A percentile compares a stretch with the other conserved stretches of the same genome.
phyloP scores from a whole-genome alignment of 2,888 invertebrate species.

The Ferdinandea cuprea region DNA sequence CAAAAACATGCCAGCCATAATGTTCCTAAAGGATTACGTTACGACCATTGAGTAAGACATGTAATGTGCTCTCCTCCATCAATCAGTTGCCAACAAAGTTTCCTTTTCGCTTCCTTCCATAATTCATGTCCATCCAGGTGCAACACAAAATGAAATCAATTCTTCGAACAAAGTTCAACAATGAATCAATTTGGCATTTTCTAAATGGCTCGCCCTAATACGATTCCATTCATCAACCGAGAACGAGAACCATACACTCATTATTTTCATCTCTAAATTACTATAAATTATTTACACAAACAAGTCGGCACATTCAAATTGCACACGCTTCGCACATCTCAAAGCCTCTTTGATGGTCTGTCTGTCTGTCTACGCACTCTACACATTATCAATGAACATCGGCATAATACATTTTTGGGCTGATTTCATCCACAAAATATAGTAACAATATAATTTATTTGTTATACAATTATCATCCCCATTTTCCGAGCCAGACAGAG shows the following conservation, averaged over 20 bases:
- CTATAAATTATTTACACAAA: conserved; percentile 69
- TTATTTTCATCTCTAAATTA: conserved; percentile 57
- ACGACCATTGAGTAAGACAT: conserved; percentile 19
- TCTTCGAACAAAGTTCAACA: conserved; percentile 22
- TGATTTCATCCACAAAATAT: conserved; percentile 24
- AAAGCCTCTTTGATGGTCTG: neutral
- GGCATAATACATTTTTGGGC: conserved; percentile 42
- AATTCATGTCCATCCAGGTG: conserved; percentile 38
- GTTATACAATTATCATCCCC: conserved; percentile 65
- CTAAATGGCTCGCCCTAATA: conserved; percentile 45
- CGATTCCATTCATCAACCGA: conserved; percentile 62
- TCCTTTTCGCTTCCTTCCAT: neutral
- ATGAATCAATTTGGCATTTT: conserved; percentile 58
- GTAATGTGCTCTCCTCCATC: conserved; percentile 47
- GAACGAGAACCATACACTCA: conserved; percentile 46
- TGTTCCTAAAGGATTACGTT: conserved; percentile 20
- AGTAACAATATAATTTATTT: conserved; percentile 72
- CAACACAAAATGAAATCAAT: conserved; percentile 30
- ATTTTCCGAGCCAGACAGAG: conserved; percentile 32
- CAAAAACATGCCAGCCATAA: neutral
- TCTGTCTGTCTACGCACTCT: too few relatives aligned
- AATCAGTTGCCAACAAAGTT: conserved; percentile 40
- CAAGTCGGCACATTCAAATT: conserved; percentile 63
- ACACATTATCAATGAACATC: conserved; percentile 41
- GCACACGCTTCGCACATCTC: conserved; percentile 34